Evolutionary conservation across 1,140 invertebrate genomes (phyloP), one percentile per base, ranked within the genome.

Genomic region (Chrysoperla carnea): DNA sequence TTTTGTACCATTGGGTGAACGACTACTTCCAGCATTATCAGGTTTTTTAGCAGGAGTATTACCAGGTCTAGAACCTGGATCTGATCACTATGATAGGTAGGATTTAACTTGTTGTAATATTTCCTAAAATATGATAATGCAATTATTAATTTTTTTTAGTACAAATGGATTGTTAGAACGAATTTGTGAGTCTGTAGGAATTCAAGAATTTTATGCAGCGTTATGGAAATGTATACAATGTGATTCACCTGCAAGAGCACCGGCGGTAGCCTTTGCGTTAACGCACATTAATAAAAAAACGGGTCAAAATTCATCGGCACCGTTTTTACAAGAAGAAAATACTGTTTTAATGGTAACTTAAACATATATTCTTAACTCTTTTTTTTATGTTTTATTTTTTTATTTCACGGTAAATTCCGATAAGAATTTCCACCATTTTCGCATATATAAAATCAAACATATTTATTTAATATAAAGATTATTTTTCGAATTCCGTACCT

Each of bases 1-100:
- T 63, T 90, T 95, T 68, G 75, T 94, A 17, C 84, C 85, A 8
- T 66, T 95, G 35, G 79, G 83, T 29, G 73, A 78, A 49, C 70
- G 79, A 49, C 64, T 95, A 13, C 69, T 82, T 40, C 89, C 90
- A 9, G 85, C 81, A 4, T 62, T 95, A 7, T 83, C 84, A 60
- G 91, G 91, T 11, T 86, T 95, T 57, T 58, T 92, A 1, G 82
- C 80, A 47, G 86, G 82, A 2, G 75, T 88, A 42, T 60, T 95
- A 39, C 77, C 86, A 35, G 90, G 88, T 15, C 67, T 93, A 44
- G 91, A 95, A 62, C 85, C 90, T 61, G 87, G 85, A 6, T 83
- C 88, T 13, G 91, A 95, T 61, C 84, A 87, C 62, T 88, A 83
- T 64, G 81, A 87, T 42, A 76, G 81, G 73, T 81, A 54, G 2